Base-by-base conservation (phyloP, 2,888 invertebrate genomes). In the Chironomus tentans region DNA sequence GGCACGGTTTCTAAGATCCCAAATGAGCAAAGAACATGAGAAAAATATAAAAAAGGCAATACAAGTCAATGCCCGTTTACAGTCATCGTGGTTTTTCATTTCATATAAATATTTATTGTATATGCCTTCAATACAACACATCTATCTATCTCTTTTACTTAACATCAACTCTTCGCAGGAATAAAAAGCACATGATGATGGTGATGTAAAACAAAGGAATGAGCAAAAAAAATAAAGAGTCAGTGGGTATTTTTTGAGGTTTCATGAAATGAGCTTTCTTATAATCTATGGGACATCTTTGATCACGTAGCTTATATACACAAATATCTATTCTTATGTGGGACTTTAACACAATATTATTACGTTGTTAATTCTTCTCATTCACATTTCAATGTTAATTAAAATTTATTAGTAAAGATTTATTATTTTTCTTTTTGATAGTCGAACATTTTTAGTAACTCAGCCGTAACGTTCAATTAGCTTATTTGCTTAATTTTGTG, bases 21-120 rank as follows among this genome's bases (percentile, higher is more conserved):
- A 50, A 50, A 50, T n/a, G 15, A 50, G 50, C 5, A 50, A 56
- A 18, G 56, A 56, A 56, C 18, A 56, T 56, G 56, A 56, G 18
- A 56, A 56, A 56, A 18, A 50, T 50, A 48, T 50, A 56, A n/a
- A 56, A 56, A 56, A 56, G 56, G 56, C 56, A 56, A 56, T 56
- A 56, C 56, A 56, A 56, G 56, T 56, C 56, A 70, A 70, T 70
- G 70, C 21, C 70, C 70, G 70, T 70, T 21, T 46, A 70, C 15
- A 48, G 47, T 70, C 70, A 13, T 22, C 70, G 70, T 70, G 70
- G 70, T 70, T 70, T 28, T 46, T 47, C 56, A 56, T 56, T 56
- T 56, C 56, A 56, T 56, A 56, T 56, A 56, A 56, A 56, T 56
- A 56, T 56, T 56, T 56, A 56, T 56, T 56, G 56, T 56, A 56